These are phyloP conservation scores for Siniperca scherzeri DNA, from an alignment of 2,797 vertebrate species.

Conservation along the genomic window DNA sequence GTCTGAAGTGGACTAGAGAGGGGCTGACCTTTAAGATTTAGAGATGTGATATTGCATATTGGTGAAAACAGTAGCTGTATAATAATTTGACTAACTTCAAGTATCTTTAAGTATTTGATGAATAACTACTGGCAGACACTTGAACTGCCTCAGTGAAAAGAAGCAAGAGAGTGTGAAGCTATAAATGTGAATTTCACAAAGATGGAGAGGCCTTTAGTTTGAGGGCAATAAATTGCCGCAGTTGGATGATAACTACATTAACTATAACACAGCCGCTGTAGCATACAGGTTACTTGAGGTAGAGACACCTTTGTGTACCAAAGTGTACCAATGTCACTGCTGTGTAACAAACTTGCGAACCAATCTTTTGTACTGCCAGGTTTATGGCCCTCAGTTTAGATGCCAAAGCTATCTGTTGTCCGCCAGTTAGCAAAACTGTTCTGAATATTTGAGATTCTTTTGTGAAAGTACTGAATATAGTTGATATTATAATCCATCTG, in stretches of 20 bases:
- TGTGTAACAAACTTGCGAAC: background rate
- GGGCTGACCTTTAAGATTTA: slow-evolving; percentile 25
- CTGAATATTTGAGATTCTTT: background rate
- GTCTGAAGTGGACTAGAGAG: slow-evolving; percentile 35
- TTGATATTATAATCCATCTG: slow-evolving; percentile 13
- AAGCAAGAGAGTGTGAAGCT: background rate
- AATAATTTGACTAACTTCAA: slow-evolving; percentile 37
- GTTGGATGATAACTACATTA: slow-evolving; percentile 15
- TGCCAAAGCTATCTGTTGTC: background rate
- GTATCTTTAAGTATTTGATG: slow-evolving; percentile 43
- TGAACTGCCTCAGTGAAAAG: slow-evolving; percentile 20
- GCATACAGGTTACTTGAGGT: background rate
- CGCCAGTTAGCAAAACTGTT: background rate
- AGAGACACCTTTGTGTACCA: background rate
- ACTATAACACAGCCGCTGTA: background rate
- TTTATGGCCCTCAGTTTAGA: background rate
- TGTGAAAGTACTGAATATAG: slow-evolving; percentile 13
- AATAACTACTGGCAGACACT: slow-evolving; percentile 39
- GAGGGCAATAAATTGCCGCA: background rate
- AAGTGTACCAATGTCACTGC: slow-evolving; percentile 3
- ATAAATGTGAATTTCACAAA: slow-evolving; percentile 19
- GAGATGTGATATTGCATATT: slow-evolving; percentile 18
- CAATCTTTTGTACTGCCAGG: slow-evolving; percentile 3
- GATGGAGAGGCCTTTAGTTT: slow-evolving; percentile 4
- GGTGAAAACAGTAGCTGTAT: slow-evolving; percentile 28